phyloP scores from a whole-genome alignment of 2,113 vertebrate genomes.

The Erpornis zantholeuca region DNA sequence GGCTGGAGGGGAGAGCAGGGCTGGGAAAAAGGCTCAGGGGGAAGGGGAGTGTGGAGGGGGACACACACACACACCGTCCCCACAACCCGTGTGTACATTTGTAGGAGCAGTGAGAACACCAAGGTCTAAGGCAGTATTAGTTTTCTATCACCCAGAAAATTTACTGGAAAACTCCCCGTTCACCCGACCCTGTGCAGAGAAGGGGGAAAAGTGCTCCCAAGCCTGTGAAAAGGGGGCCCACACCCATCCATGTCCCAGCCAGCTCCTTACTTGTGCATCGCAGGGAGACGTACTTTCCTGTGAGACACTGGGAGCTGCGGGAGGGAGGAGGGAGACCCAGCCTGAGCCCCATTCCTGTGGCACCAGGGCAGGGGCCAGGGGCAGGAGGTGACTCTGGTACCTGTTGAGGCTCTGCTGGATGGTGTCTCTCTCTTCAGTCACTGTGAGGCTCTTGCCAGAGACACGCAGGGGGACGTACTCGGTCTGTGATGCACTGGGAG shows the following conservation, averaged over 20 bases:
- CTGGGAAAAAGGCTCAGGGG: not conserved
- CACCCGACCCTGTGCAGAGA: not conserved
- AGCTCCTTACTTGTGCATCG: constrained; percentile 77
- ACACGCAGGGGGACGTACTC: not conserved
- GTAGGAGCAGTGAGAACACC: accelerated
- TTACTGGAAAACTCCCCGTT: accelerated
- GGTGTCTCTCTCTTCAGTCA: constrained; percentile 3
- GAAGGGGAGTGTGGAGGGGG: not conserved
- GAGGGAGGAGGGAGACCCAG: not conserved
- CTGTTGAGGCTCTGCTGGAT: constrained; percentile 76
- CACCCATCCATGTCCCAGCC: not conserved
- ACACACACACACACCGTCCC: accelerated
- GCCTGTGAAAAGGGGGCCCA: not conserved
- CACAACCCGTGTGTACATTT: accelerated
- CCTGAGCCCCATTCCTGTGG: not conserved
- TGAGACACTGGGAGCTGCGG: constrained; percentile 68
- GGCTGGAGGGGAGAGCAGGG: constrained; percentile 68
- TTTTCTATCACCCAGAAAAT: not conserved
- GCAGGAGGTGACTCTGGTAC: not conserved
- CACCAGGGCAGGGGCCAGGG: not conserved
- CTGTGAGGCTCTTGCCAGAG: constrained; percentile 35
- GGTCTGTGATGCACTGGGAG: constrained; percentile 40
- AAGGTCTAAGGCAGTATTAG: no score
- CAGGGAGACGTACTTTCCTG: constrained; percentile 67
- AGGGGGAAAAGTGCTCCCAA: not conserved